Evolutionary conservation across 37 sponge, comb jelly and placozoan genomes (phyloP).

Genomic region (Spongilla lacustris): DNA sequence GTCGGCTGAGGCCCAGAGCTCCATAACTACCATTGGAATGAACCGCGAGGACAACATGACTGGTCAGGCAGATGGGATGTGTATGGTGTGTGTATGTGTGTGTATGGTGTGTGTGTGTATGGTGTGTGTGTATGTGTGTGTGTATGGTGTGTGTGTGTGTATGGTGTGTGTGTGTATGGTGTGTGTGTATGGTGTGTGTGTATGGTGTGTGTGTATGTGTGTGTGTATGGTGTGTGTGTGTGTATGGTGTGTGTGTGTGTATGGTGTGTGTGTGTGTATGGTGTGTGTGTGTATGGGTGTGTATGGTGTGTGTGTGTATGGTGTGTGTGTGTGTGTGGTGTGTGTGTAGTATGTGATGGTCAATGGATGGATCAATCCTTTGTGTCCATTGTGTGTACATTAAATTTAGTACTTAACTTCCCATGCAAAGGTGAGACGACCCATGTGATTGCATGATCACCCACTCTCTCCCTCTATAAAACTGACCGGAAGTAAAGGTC

Average conservation of each 20-base stretch:
- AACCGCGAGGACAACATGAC: conserved; percentile 95
- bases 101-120: neutral
- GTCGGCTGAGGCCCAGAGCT: conserved; percentile 90
- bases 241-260: too few species aligned
- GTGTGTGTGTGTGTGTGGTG: neutral
- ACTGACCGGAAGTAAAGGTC: conserved; percentile 69
- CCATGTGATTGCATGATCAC: too few species aligned
- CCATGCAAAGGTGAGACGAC: too few species aligned
- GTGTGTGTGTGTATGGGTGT: too few species aligned
- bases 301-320: neutral
- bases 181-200: neutral
- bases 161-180: neutral
- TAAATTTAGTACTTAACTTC: too few species aligned
- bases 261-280: neutral
- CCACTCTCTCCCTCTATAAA: too few species aligned
- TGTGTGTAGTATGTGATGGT: neutral
- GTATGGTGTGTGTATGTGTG: neutral
- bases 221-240: neutral
- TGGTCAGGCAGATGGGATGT: neutral
- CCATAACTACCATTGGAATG: conserved; percentile 70
- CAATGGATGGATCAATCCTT: too few species aligned
- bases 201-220: neutral
- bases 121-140: neutral
- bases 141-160: neutral
- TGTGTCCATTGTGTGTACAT: too few species aligned